Evolutionary conservation across 1,140 invertebrate species (phyloP), one percentile per base, ranked within the genome.

Genomic region (Procambarus virginalis): DNA sequence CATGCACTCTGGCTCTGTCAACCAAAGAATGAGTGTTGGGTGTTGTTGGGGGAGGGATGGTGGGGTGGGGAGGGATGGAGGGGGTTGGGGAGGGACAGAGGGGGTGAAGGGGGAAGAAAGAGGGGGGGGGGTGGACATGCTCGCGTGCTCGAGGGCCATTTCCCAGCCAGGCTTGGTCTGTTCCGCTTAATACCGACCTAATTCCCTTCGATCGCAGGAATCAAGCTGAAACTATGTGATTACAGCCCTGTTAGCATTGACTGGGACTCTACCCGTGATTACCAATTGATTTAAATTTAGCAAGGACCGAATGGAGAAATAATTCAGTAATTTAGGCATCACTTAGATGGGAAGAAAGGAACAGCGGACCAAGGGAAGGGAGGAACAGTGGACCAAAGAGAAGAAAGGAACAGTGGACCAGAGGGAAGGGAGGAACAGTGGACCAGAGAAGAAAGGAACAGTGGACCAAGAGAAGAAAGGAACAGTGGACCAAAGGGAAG

Each of bases 191-290:
- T 22, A 20, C 10, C 46, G 2, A 14, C 49, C 20, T 9, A 55
- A 14, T 8, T 20, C 20, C 20, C 68, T 73, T 73, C 68, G 68
- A 73, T 73, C 68, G 68, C 10, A 22, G 68, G n/a, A 73, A 73
- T 73, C 34, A 73, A 34, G 5, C n/a, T 73, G 8, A 73, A 73
- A 34, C 68, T 73, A 73, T 73, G 68, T 73, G 68, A 73, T 73
- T 73, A 73, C 22, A 34, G 68, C 68, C 8, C 22, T 73, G 68
- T 73, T 73, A 73, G 22, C n/a, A 73, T 22, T 73, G 68, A 6
- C 34, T 34, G 34, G 34, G 64, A 68, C 64, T 68, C 20, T 4
- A 10, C 64, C 64, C 64, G 64, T 17, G 64, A 68, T 68, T 68
- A 68, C 12, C 10, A 68, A 68, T 68, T 68, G 64, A 68, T 68